phyloP scores from a whole-genome alignment of 2,797 vertebrate genomes.

The Cryptoblepharus egeriae region DNA sequence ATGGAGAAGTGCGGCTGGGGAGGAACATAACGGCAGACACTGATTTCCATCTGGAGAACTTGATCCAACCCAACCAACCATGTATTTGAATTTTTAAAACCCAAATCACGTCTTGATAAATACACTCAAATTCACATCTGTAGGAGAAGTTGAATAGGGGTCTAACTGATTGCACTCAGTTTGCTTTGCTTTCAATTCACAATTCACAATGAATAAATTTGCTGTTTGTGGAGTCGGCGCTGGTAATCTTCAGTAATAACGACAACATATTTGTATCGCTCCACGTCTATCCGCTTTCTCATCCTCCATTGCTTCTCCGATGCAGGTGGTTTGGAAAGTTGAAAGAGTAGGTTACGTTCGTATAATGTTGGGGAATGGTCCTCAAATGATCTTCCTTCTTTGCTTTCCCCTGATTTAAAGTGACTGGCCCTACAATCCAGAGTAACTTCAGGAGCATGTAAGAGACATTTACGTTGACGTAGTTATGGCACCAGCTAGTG shows the following conservation, averaged over 20 bases:
- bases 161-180: constrained; percentile 16
- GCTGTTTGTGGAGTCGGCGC: neutral
- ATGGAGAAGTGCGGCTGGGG: neutral
- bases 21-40: fast-evolving
- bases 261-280: neutral
- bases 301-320: neutral
- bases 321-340: neutral
- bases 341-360: neutral
- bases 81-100: neutral
- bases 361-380: too few species aligned
- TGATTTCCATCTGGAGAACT: fast-evolving
- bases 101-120: neutral
- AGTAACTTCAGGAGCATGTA: too few species aligned
- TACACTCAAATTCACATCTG: constrained; percentile 9
- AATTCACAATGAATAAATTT: constrained; percentile 6
- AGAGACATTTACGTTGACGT: too few species aligned
- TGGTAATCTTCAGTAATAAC: neutral
- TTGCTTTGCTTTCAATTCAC: neutral
- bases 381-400: neutral
- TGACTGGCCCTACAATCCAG: too few species aligned
- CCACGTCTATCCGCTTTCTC: neutral
- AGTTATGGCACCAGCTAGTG: too few species aligned
- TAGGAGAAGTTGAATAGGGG: neutral
- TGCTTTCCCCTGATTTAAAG: neutral
- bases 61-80: neutral